These are phyloP conservation scores for Polyergus mexicanus DNA, from an alignment of 1,140 invertebrate species.

Conservation along the genomic window DNA sequence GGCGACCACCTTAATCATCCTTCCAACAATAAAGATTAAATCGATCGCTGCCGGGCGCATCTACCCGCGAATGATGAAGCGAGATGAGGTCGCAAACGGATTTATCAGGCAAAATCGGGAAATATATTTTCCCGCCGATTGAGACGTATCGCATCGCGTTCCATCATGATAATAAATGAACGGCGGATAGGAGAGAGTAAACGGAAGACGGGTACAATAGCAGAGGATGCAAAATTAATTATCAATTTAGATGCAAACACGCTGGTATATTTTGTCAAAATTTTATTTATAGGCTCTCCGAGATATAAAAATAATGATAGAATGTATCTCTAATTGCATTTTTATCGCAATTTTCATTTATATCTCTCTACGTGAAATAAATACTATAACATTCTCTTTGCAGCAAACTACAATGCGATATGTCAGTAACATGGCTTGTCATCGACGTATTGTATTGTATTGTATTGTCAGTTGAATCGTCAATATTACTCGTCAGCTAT, in stretches of 20 bases:
- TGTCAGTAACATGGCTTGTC: constrained; percentile 17
- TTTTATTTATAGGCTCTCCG: neutral
- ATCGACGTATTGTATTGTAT: neutral
- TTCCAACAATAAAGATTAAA: constrained; percentile 60
- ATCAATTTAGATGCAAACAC: constrained; percentile 35
- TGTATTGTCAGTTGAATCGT: constrained; percentile 1
- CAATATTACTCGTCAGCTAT: constrained; percentile 68
- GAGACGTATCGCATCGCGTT: constrained; percentile 60
- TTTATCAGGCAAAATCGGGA: constrained; percentile 61
- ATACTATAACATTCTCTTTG: neutral
- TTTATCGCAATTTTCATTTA: neutral
- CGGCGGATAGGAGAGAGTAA: no score
- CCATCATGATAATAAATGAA: constrained; percentile 49
- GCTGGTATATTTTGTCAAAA: neutral
- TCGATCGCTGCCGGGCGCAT: constrained; percentile 36
- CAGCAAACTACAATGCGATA: neutral
- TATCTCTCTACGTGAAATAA: constrained; percentile 5
- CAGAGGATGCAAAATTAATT: constrained; percentile 24
- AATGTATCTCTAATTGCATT: neutral
- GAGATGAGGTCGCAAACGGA: constrained; percentile 26
- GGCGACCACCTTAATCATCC: constrained; percentile 55
- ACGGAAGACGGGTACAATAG: neutral
- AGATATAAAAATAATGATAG: neutral
- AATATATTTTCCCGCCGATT: constrained; percentile 58
- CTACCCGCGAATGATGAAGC: constrained; percentile 57